Base-by-base conservation (phyloP, 2,113 vertebrate species). In the Pteronura brasiliensis region DNA sequence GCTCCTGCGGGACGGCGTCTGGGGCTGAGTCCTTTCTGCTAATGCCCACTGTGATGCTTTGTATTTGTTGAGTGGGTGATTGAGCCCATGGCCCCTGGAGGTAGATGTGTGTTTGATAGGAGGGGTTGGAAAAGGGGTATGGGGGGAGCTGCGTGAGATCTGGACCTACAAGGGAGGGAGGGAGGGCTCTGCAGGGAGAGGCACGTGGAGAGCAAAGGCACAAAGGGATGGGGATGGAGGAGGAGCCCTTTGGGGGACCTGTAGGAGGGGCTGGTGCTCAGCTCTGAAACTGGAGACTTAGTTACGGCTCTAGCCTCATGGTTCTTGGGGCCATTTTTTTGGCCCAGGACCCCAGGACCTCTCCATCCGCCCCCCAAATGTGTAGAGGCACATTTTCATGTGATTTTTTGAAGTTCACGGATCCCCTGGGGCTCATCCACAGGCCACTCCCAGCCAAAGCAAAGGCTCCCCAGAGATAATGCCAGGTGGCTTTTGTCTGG, bases 1-100 rank as follows among this genome's bases (percentile, higher is more conserved):
- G 59, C 88, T 49, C 65, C 13, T 1, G 6, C 14, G 36, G 81
- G 52, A n/a, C n/a, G 29, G 67, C 20, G 3, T 44, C 61, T 1
- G 11, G n/a, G 25, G 11, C 82, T 15, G 57, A 79, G 65, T 44
- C 39, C 2, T 72, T 44, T n/a, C n/a, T 47, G 72, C 65, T 31
- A 8, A 3, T 20, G 31, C 34, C 63, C 7, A 3, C 17, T 0
- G 20, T 15, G 5, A 21, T 17, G 34, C 34, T 25, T 6, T 29
- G 39, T n/a, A 36, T 57, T 31, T 21, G 67, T 52, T 52, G 49
- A 2, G 17, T 36, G 44, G 11, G 7, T 57, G 57, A 14, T 9
- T 23, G 36, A 6, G 2, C 34, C 71, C 5, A 0, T 15, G 14
- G 18, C 55, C 49, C 17, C 29, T 2, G 14, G 25, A 77, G 39